These are phyloP conservation scores for Hybognathus amarus DNA, from an alignment of 2,797 vertebrate genomes.

Conservation along the genomic window DNA sequence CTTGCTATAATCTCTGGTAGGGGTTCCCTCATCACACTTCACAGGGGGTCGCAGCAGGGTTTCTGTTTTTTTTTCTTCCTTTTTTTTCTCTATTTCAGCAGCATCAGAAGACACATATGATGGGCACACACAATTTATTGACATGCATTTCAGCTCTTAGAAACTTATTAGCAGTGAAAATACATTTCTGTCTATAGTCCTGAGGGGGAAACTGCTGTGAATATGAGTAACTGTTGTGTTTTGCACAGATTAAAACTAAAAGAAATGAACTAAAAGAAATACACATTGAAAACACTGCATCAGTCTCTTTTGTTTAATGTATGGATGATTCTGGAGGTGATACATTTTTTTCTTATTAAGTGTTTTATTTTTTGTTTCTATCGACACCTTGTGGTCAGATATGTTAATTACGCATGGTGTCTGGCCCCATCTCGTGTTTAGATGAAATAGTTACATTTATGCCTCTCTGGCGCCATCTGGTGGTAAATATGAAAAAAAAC, in stretches of 20 bases:
- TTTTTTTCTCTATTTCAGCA: neutral
- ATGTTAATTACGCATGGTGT: neutral
- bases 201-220: neutral
- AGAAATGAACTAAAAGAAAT: neutral
- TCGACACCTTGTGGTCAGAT: neutral
- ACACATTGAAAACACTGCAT: neutral
- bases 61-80: neutral
- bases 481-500: neutral
- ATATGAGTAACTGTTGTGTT: neutral
- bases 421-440: neutral
- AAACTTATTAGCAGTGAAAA: neutral
- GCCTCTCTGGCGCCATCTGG: neutral
- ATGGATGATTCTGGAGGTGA: neutral
- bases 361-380: neutral
- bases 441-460: neutral
- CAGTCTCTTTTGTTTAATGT: neutral
- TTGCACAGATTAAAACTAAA: neutral
- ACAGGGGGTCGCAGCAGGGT: conserved; percentile 25
- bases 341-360: neutral
- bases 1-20: conserved; percentile 30
- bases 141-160: neutral
- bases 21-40: conserved; percentile 38
- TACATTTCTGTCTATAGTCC: neutral
- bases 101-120: neutral
- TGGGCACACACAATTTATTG: conserved; percentile 5